Percentiles rank a stretch among this genome's conserved stretches.
phyloP scores from a whole-genome alignment of 2,113 vertebrate genomes.

The Odontophorus gujanensis region DNA sequence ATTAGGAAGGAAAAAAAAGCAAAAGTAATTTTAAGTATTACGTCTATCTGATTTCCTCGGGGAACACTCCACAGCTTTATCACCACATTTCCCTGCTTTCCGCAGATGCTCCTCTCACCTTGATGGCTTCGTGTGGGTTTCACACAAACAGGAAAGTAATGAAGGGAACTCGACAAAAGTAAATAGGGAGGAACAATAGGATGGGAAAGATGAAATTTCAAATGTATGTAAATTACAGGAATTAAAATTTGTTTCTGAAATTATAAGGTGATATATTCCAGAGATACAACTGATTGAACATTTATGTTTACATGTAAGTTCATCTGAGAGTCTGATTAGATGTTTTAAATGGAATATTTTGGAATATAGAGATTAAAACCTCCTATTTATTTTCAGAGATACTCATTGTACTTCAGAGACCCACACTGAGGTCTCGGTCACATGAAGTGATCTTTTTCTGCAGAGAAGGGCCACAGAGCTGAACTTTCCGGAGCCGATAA shows the following conservation, averaged over 20 bases:
- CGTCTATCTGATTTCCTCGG: constrained; percentile 1
- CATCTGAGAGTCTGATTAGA: not conserved
- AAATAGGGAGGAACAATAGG: not conserved
- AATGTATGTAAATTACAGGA: not conserved
- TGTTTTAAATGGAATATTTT: not conserved
- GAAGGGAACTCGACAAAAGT: not conserved
- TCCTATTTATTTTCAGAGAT: not conserved
- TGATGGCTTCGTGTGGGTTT: not conserved
- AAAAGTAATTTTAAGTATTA: not conserved
- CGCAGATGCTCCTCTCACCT: not conserved
- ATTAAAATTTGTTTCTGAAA: not conserved
- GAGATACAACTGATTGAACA: not conserved
- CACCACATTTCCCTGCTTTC: not conserved
- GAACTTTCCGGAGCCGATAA: not conserved
- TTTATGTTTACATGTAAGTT: not conserved
- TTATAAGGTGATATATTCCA: not conserved
- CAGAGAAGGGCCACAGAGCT: not conserved
- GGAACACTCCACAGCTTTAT: not conserved
- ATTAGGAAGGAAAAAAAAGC: not conserved
- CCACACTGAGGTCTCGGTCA: not conserved
- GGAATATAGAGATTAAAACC: not conserved
- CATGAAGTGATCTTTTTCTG: not conserved
- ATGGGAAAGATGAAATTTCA: not conserved
- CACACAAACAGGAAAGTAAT: not conserved
- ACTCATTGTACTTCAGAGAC: not conserved